A percentile compares a stretch with the other conserved stretches of the same genome.
These are phyloP conservation scores for Sphaerophoria taeniata DNA, from an alignment of 2,888 invertebrate genomes.

Conservation along the genomic window DNA sequence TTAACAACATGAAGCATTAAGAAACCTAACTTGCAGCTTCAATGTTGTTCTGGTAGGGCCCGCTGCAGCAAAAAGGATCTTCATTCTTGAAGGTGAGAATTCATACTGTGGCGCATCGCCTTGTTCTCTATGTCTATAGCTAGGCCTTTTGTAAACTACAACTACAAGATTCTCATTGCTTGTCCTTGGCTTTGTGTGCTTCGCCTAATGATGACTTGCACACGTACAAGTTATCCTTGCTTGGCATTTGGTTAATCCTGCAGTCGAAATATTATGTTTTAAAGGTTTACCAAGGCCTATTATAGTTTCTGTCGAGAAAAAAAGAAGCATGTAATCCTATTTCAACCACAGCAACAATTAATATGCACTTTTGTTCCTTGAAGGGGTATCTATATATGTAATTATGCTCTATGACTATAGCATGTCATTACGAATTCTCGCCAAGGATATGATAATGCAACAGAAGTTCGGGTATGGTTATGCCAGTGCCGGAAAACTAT, in stretches of 20 bases:
- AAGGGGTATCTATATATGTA: constrained; percentile 56
- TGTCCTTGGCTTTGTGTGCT: constrained; percentile 8
- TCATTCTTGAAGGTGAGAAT: background rate
- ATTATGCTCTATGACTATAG: constrained; percentile 39
- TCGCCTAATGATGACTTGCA: constrained; percentile 60
- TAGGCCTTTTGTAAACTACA: constrained; percentile 26
- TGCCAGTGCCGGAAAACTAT: constrained; percentile 64
- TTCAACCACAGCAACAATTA: constrained; percentile 69
- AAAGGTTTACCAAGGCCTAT: constrained; percentile 33
- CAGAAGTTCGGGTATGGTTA: constrained; percentile 40
- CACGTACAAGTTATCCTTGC: constrained; percentile 43
- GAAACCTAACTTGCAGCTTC: constrained; percentile 20
- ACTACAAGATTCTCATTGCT: constrained; percentile 57
- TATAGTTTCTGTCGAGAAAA: background rate
- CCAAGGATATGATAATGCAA: constrained; percentile 70
- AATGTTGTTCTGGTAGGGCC: constrained; percentile 5
- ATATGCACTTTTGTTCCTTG: constrained; percentile 43
- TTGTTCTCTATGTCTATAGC: no score
- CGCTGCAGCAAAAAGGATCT: background rate
- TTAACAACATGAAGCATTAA: constrained; percentile 42
- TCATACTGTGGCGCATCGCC: background rate
- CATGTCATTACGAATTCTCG: constrained; percentile 70
- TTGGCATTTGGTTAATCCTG: constrained; percentile 59
- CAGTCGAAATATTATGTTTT: constrained; percentile 59
- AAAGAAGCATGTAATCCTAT: constrained; percentile 31